These are phyloP conservation scores for Junco hyemalis DNA, from an alignment of 2,113 vertebrate genomes.

Conservation along the genomic window DNA sequence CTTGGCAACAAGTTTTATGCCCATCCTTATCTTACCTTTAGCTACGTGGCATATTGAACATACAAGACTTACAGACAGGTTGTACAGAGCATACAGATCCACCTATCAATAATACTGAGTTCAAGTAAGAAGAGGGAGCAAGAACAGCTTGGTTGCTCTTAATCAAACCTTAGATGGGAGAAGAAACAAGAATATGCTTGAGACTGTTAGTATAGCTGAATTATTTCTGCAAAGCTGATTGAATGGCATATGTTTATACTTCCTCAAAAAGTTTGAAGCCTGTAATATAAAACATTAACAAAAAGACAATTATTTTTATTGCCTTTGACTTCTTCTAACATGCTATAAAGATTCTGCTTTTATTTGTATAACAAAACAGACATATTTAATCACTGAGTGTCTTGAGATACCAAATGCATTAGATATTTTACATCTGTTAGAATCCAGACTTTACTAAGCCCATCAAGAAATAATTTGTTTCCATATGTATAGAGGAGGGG, in stretches of 20 bases:
- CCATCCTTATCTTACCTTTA: background rate
- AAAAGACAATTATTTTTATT: slow-evolving; percentile 49
- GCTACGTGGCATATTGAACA: background rate
- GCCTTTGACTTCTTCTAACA: slow-evolving; percentile 3
- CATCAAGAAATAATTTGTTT: slow-evolving; percentile 49
- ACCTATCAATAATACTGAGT: background rate
- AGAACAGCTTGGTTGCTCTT: background rate
- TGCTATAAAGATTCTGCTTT: slow-evolving; percentile 34
- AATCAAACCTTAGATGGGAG: background rate
- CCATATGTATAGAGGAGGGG: background rate
- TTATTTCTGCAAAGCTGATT: slow-evolving; percentile 44
- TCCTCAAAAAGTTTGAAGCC: slow-evolving; percentile 44
- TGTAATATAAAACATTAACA: slow-evolving; percentile 29
- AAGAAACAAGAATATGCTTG: background rate
- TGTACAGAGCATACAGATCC: background rate
- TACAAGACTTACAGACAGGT: background rate
- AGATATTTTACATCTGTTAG: slow-evolving; percentile 52
- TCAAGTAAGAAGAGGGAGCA: background rate
- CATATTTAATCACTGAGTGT: background rate
- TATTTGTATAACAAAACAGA: slow-evolving; percentile 55
- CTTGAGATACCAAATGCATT: slow-evolving; percentile 31
- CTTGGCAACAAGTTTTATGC: background rate
- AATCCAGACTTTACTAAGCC: slow-evolving; percentile 50
- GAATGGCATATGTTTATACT: slow-evolving; percentile 40
- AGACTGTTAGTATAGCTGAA: background rate